Evolutionary conservation across 1,140 invertebrate species (phyloP), one percentile per base, ranked within the genome.

Genomic region (Matsumurasca onukii): DNA sequence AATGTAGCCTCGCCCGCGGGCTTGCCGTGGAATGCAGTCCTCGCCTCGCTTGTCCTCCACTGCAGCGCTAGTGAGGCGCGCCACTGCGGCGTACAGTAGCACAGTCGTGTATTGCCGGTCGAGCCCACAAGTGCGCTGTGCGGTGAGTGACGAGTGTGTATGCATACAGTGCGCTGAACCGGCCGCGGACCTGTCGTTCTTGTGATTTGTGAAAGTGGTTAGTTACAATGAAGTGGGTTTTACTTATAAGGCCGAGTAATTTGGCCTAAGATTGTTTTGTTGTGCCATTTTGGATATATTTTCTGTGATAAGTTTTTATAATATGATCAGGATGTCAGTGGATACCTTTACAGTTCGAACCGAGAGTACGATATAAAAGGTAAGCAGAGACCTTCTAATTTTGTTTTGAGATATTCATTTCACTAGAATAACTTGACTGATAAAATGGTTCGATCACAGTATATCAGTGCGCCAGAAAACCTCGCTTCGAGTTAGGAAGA

Each of bases 241-340:
- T 65, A 65, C 31, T 65, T 31, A 65, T 65, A 65, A 65, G 62
- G 62, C 62, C 62, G 9, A 48, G 62, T 65, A 39, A 24, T 24
- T 65, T 31, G 31, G 2, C 17, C 2, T 9, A 34, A 65, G 27
- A n/a, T 65, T 5, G 22, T 45, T 59, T 12, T 59, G 27, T 45
- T 45, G 62, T 65, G 62, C 62, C 62, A 65, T 65, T 48, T 65
- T 65, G 62, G 62, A 65, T 65, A 20, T 59, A 59, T 39, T 39
- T 5, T 39, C 34, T 39, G 34, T 39, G 34, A 39, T 39, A 39
- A 9, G 5, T 39, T n/a, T n/a, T n/a, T n/a, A n/a, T n/a, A n/a
- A n/a, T n/a, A n/a, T n/a, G n/a, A n/a, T n/a, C n/a, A n/a, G n/a
- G n/a, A n/a, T n/a, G n/a, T n/a, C n/a, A n/a, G n/a, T n/a, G n/a